Base-by-base conservation (phyloP, 1,140 invertebrate genomes). In the Drosophila kohkoa region DNA sequence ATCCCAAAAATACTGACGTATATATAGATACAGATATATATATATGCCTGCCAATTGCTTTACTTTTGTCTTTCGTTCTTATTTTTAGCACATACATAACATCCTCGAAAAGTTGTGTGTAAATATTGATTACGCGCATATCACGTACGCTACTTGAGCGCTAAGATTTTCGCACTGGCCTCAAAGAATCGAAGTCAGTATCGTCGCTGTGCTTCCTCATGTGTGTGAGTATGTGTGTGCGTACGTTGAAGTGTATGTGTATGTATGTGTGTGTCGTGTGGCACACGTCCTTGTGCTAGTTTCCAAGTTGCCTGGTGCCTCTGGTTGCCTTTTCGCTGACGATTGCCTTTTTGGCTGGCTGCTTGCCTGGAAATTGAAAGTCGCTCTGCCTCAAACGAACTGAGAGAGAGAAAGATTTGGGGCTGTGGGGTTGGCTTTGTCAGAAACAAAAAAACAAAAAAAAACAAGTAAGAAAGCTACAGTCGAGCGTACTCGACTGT, bases 261-360 rank as follows among this genome's bases (percentile, higher is more conserved):
- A 13, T 35, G 57, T 77, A 49, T 81, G 64, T 49, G 35, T 55
- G 28, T 43, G 20, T 41, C 7, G 43, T 73, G 52, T 54, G 45
- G 59, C 72, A 73, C 80, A 82, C 79, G 83, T 88, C 83, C 83
- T 88, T 88, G 83, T 88, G 83, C 83, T 81, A 89, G 83, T 88
- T 88, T 88, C 67, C 69, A 73, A 79, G 79, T 82, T 82, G 79
- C 73, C 65, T 72, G 72, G 67, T 79, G 81, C 68, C 81, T 74
- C 48, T 45, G 65, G 72, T 70, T 88, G 77, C 76, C 80, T 87
- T 82, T 86, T 63, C 70, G 82, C 82, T 86, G 82, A 83, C 82
- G 81, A 81, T 75, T 85, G 82, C 74, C 82, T 86, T 86, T 86
- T 81, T 85, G 79, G 78, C 82, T 86, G 74, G 13, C 51, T 70